These are phyloP conservation scores for Leptinotarsa defecta DNA, from an alignment of 1,140 invertebrate species.

Conservation along the genomic window DNA sequence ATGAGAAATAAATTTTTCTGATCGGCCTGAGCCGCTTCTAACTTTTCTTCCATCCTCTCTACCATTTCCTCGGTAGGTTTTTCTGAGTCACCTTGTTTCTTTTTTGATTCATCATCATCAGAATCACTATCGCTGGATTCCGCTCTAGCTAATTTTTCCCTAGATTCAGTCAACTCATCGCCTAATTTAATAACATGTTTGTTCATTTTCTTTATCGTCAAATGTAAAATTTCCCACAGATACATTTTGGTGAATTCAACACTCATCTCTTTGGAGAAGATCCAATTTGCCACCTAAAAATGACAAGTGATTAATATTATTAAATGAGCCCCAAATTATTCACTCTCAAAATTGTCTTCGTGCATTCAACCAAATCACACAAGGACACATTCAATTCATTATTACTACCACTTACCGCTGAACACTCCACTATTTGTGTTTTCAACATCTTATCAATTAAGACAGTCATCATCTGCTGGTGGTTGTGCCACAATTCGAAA, in stretches of 20 bases:
- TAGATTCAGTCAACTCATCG: slow-evolving; percentile 82
- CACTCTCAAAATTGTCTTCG: too few species aligned
- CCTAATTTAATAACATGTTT: slow-evolving; percentile 89
- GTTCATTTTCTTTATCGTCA: slow-evolving; percentile 95
- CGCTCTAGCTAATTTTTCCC: slow-evolving; percentile 78
- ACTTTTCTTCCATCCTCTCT: slow-evolving; percentile 93
- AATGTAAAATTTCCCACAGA: slow-evolving; percentile 96
- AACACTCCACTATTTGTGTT: slow-evolving; percentile 95
- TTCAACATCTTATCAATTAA: slow-evolving; percentile 97
- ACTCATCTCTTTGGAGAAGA: slow-evolving; percentile 97
- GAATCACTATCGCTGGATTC: slow-evolving; percentile 78
- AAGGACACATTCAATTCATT: too few species aligned
- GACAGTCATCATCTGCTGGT: slow-evolving; percentile 97
- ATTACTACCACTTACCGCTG: slow-evolving; percentile 68
- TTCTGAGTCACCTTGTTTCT: slow-evolving; percentile 67
- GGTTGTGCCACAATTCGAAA: slow-evolving; percentile 91
- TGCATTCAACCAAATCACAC: too few species aligned
- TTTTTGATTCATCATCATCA: slow-evolving; percentile 68
- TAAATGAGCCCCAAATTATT: too few species aligned
- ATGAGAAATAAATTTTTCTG: slow-evolving; percentile 97
- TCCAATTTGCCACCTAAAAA: slow-evolving; percentile 80
- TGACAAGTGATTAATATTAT: too few species aligned
- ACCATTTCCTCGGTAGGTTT: slow-evolving; percentile 87
- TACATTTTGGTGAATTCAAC: slow-evolving; percentile 93
- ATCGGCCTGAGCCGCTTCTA: slow-evolving; percentile 93